Evolutionary conservation across 2,888 invertebrate species (phyloP).

Genomic region (Ennomos erosarius): DNA sequence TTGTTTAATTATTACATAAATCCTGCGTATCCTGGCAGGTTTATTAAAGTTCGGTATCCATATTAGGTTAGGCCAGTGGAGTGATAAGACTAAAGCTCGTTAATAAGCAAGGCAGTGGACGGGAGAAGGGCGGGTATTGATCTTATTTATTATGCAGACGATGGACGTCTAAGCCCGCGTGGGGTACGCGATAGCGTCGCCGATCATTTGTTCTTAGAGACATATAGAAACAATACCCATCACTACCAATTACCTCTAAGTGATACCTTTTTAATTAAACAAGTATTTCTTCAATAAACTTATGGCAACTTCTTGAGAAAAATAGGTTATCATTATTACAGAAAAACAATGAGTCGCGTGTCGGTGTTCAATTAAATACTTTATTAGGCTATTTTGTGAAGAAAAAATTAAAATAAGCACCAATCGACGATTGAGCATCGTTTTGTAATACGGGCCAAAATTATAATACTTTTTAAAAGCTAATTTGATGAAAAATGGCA

Average conservation of each 20-base stretch:
- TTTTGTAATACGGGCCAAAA: no score
- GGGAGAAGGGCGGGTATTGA: slow-evolving; percentile 51
- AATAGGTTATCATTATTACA: no score
- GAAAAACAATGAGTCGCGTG: no score
- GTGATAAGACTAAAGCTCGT: slow-evolving; percentile 12
- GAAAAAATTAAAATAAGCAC: no score
- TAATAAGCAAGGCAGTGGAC: slow-evolving; percentile 53
- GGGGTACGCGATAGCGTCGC: slow-evolving; percentile 49
- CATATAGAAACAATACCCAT: slow-evolving; percentile 52
- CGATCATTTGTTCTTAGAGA: slow-evolving; percentile 54
- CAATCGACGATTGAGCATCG: no score
- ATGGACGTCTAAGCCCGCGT: slow-evolving; percentile 57
- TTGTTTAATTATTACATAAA: no score
- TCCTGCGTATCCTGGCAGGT: no score
- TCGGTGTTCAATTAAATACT: no score
- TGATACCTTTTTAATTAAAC: slow-evolving; percentile 17
- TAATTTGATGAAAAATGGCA: slow-evolving; percentile 54
- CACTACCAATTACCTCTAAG: slow-evolving; percentile 41
- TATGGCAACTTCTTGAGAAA: no score
- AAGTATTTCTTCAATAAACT: no score
- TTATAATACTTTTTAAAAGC: slow-evolving; percentile 46
- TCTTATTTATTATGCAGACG: slow-evolving; percentile 65
- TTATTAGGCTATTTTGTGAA: no score
- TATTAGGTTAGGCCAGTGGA: slow-evolving; percentile 11
- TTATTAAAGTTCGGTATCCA: not conserved